These are phyloP conservation scores for Oryzaephilus surinamensis DNA, from an alignment of 1,140 invertebrate species.

Conservation along the genomic window DNA sequence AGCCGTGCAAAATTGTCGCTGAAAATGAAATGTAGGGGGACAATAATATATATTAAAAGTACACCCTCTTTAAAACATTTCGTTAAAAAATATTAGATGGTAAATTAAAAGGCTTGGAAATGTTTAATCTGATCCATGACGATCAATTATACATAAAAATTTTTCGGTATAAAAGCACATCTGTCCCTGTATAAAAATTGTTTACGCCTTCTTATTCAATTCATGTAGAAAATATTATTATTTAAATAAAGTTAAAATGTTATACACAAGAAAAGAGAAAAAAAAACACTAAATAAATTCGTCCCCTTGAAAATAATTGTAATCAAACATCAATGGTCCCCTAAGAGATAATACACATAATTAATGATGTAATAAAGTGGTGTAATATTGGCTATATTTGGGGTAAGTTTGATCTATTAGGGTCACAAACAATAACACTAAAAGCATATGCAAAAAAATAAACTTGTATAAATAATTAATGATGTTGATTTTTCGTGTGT, in stretches of 20 bases:
- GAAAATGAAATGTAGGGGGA: constrained; percentile 6
- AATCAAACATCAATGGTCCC: constrained; percentile 8
- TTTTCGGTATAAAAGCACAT: background rate
- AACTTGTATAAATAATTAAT: too few species aligned
- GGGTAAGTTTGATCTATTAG: constrained; percentile 27
- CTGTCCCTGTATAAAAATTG: background rate
- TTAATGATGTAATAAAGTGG: constrained; percentile 32
- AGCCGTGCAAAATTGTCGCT: constrained; percentile 11
- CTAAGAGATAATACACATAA: constrained; percentile 24
- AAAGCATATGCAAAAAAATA: constrained; percentile 9
- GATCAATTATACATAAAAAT: background rate
- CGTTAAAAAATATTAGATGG: too few species aligned
- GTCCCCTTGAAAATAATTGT: too few species aligned
- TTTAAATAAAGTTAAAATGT: too few species aligned
- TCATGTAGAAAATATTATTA: background rate
- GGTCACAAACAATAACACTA: constrained; percentile 5
- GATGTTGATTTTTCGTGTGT: too few species aligned
- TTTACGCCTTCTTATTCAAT: background rate
- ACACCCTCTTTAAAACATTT: constrained; percentile 4
- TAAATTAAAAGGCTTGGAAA: constrained; percentile 3
- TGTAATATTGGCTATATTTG: constrained; percentile 29
- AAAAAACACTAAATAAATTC: too few species aligned
- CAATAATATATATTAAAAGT: constrained; percentile 12
- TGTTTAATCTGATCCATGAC: too few species aligned
- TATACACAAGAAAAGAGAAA: too few species aligned